A percentile compares a stretch with the other conserved stretches of the same genome.
Conservation (phyloP, 1,140 invertebrate genomes). For the Holcopasites calliopsidis region DNA sequence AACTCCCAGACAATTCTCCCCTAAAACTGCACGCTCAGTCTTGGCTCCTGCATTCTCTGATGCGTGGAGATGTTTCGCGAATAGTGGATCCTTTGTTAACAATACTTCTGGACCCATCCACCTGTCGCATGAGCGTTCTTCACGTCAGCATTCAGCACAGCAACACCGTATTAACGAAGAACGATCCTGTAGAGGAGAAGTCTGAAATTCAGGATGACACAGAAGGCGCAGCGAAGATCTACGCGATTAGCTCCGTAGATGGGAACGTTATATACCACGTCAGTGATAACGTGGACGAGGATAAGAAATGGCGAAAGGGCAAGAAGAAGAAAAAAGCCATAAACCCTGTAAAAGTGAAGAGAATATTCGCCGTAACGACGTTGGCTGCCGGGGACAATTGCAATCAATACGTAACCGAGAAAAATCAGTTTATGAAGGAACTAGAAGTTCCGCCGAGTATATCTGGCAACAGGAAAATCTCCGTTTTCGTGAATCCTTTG, state of each 20-base stretch:
- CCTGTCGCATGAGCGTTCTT: slow-evolving; percentile 91
- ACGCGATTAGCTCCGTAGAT: slow-evolving; percentile 92
- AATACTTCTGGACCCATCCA: slow-evolving; percentile 90
- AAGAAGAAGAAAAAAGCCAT: slow-evolving; percentile 69
- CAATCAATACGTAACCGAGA: slow-evolving; percentile 79
- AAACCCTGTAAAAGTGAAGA: slow-evolving; percentile 78
- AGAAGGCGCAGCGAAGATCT: slow-evolving; percentile 84
- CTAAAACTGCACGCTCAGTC: slow-evolving; percentile 86
- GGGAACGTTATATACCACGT: slow-evolving; percentile 93
- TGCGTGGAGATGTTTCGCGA: slow-evolving; percentile 88
- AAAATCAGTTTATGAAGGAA: slow-evolving; percentile 79
- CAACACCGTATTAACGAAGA: slow-evolving; percentile 78
- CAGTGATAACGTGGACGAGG: slow-evolving; percentile 77
- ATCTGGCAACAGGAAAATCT: slow-evolving; percentile 78
- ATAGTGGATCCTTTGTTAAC: slow-evolving; percentile 90
- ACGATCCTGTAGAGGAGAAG: slow-evolving; percentile 72
- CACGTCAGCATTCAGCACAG: slow-evolving; percentile 89
- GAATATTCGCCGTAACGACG: slow-evolving; percentile 79
- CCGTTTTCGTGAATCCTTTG: slow-evolving; percentile 82
- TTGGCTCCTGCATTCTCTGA: slow-evolving; percentile 87
- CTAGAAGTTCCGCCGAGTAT: slow-evolving; percentile 81
- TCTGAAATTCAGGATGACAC: slow-evolving; percentile 76
- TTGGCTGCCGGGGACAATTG: slow-evolving; percentile 75
- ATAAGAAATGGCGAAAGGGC: slow-evolving; percentile 65
- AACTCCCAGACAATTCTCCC: slow-evolving; percentile 84